Evolutionary conservation across 2,888 invertebrate species (phyloP).

Genomic region (Tenthredo scrophulariae): DNA sequence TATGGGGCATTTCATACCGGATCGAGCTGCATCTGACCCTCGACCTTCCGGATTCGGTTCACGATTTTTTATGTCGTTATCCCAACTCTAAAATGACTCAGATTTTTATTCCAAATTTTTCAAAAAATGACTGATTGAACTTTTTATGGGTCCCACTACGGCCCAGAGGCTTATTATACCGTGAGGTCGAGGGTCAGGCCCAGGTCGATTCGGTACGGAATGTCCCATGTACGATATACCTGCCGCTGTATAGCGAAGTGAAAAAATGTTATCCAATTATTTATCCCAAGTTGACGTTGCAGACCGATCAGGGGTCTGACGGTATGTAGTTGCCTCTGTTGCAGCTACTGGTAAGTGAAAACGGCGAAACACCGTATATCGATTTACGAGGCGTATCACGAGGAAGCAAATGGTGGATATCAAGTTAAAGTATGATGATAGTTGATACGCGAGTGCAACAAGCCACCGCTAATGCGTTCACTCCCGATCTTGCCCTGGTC

Average conservation of each 20-base stretch:
- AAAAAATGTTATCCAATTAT: conserved; percentile 14
- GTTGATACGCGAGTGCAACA: conserved; percentile 72
- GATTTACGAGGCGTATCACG: conserved; percentile 69
- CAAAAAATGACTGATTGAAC: no score
- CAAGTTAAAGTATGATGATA: conserved; percentile 76
- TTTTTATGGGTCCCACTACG: no score
- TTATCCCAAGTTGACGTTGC: conserved; percentile 42
- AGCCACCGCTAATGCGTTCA: conserved; percentile 67
- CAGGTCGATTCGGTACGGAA: no score
- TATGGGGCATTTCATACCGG: no score
- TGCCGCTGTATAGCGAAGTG: background rate
- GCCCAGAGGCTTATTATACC: no score
- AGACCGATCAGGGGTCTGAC: conserved; percentile 6
- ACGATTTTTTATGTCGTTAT: no score
- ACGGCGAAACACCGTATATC: conserved; percentile 62
- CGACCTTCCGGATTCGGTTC: no score
- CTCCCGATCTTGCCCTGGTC: conserved; percentile 13
- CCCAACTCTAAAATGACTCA: no score
- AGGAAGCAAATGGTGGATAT: conserved; percentile 73
- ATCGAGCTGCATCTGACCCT: no score
- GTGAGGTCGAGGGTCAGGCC: no score
- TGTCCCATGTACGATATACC: background rate
- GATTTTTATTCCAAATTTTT: no score
- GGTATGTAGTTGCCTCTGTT: background rate
- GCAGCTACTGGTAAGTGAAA: conserved; percentile 47